These are phyloP conservation scores for Misgurnus anguillicaudatus DNA, from an alignment of 2,113 vertebrate genomes.

Conservation along the genomic window DNA sequence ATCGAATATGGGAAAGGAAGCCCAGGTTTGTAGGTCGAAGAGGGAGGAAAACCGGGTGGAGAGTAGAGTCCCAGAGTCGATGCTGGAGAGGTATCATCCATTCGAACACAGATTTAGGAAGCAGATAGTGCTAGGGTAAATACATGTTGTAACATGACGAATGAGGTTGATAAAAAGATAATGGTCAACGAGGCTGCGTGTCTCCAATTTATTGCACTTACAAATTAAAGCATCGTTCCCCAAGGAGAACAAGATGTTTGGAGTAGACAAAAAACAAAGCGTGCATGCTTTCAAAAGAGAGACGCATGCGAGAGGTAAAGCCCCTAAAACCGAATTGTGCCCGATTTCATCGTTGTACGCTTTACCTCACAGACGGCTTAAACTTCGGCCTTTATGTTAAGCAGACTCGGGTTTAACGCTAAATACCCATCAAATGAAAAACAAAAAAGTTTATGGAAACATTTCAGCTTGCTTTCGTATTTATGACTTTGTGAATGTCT, in stretches of 20 bases:
- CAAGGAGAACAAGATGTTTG: slow-evolving; percentile 32
- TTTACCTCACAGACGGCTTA: slow-evolving; percentile 3
- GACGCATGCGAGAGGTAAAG: not conserved
- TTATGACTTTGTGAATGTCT: slow-evolving; percentile 38
- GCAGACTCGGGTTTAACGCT: slow-evolving; percentile 62
- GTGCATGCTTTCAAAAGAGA: not conserved
- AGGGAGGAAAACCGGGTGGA: slow-evolving; percentile 27
- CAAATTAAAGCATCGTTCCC: slow-evolving; percentile 31
- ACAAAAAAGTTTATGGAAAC: slow-evolving; percentile 61
- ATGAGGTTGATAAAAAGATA: slow-evolving; percentile 55
- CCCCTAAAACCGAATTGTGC: too few relatives aligned
- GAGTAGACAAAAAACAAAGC: not conserved
- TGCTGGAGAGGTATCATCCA: slow-evolving; percentile 43
- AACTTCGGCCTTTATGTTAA: slow-evolving; percentile 63
- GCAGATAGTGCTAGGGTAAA: slow-evolving; percentile 50
- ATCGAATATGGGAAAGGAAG: slow-evolving; percentile 48
- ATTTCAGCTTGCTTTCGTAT: slow-evolving; percentile 58
- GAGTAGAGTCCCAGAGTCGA: not conserved
- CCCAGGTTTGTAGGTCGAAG: not conserved
- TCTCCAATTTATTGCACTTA: slow-evolving; percentile 44
- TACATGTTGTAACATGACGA: slow-evolving; percentile 46
- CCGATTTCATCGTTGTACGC: too few relatives aligned
- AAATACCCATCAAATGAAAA: slow-evolving; percentile 64
- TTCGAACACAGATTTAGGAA: slow-evolving; percentile 45
- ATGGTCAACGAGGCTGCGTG: slow-evolving; percentile 5